A percentile compares a stretch with the other conserved stretches of the same genome.
Evolutionary conservation across 2,113 vertebrate genomes (phyloP).

Genomic region (Boulengeromyrus knoepffleri): DNA sequence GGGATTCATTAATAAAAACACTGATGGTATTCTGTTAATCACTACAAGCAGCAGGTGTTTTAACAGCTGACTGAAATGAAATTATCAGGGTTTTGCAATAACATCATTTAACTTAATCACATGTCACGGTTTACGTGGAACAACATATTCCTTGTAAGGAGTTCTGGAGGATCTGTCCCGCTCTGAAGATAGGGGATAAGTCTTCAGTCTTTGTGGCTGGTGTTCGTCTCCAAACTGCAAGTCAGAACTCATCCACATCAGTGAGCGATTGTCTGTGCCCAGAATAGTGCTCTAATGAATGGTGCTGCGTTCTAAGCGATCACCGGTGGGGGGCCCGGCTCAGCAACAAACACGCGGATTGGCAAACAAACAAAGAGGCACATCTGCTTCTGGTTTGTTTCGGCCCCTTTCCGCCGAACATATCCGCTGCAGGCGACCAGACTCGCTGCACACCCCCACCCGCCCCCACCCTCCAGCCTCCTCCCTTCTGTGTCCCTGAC

Average conservation of each 20-base stretch:
- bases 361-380: constrained; percentile 37
- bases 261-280: constrained; percentile 14
- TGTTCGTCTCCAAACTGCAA: background rate
- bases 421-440: constrained; percentile 18
- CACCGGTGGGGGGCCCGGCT: constrained; percentile 17
- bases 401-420: constrained; percentile 13
- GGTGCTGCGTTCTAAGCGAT: constrained; percentile 9
- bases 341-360: constrained; percentile 37
- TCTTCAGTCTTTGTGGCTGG: background rate
- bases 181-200: background rate
- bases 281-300: constrained; percentile 31
- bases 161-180: background rate
- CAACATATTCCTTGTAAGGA: background rate
- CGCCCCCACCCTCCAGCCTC: background rate
- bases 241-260: background rate
- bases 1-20: background rate
- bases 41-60: background rate
- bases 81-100: background rate
- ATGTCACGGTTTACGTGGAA: background rate
- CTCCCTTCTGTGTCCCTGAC: background rate
- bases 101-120: background rate
- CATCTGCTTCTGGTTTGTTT: constrained; percentile 34
- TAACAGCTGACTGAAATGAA: background rate
- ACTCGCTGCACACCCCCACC: background rate
- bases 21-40: background rate